Conservation (phyloP, 2,113 vertebrate genomes). For the Sterrhoptilus dennistouni region DNA sequence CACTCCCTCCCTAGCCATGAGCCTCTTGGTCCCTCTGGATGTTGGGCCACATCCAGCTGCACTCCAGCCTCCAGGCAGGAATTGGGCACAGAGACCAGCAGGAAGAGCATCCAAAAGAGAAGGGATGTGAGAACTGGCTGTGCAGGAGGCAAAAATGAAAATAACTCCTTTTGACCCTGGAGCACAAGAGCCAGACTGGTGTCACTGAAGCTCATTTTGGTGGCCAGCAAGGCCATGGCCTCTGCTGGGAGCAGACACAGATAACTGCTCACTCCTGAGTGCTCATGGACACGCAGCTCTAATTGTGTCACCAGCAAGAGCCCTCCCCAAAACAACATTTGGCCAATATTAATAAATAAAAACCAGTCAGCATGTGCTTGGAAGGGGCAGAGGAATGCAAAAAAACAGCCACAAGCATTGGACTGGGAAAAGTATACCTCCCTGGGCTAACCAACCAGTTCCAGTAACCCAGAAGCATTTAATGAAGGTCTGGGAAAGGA, state of each 20-base stretch:
- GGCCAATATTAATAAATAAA: background rate
- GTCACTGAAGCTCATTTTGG: background rate
- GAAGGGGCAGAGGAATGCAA: background rate
- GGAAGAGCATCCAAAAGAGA: background rate
- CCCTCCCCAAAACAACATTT: background rate
- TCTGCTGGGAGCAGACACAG: background rate
- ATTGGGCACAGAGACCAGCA: accelerated
- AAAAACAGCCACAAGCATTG: background rate
- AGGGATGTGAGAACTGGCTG: background rate
- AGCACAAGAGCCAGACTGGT: background rate
- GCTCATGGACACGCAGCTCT: background rate
- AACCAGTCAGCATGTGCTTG: background rate
- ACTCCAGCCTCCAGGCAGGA: background rate
- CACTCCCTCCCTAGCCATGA: background rate
- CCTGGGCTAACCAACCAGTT: background rate
- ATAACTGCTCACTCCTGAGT: conserved; percentile 9
- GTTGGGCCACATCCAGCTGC: background rate
- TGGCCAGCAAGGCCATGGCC: background rate
- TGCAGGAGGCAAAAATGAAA: background rate
- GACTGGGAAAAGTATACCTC: background rate
- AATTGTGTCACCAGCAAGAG: background rate
- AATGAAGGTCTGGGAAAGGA: background rate
- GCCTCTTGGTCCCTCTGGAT: background rate
- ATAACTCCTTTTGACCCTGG: background rate
- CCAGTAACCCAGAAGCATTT: background rate